Conservation (phyloP, 1,140 invertebrate genomes). For the Anastrepha ludens region DNA sequence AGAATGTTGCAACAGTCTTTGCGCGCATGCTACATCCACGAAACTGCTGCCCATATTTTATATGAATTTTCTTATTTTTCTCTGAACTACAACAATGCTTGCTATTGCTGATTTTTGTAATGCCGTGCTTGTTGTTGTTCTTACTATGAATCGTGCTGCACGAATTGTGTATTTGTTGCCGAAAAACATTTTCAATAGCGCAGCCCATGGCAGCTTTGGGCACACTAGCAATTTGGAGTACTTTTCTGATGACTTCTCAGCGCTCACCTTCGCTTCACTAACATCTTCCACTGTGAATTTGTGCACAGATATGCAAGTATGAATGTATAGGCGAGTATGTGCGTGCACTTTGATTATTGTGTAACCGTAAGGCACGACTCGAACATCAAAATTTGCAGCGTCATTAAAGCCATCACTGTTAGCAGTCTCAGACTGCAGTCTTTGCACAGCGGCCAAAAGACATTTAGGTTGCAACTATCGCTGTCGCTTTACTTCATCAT, state of each 20-base stretch:
- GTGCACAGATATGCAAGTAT: no score
- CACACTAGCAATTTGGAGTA: not conserved
- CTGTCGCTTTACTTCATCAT: not conserved
- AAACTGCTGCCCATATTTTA: conserved; percentile 6
- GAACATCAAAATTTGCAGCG: not conserved
- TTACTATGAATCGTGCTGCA: not conserved
- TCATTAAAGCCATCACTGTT: not conserved
- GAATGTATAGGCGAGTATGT: not conserved
- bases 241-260: not conserved
- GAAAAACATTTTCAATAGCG: conserved; percentile 1
- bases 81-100: not conserved
- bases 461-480: not conserved
- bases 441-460: not conserved
- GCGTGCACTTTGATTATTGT: not conserved
- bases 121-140: not conserved
- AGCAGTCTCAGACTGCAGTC: not conserved
- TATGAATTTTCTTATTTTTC: not conserved
- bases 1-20: not conserved
- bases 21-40: not conserved
- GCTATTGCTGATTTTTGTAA: no score
- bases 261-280: not conserved
- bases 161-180: not conserved
- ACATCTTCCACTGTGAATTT: not conserved
- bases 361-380: conserved; percentile 37
- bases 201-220: not conserved